Evolutionary conservation across 2,888 invertebrate species (phyloP).

Genomic region (Limnephilus lunatus): DNA sequence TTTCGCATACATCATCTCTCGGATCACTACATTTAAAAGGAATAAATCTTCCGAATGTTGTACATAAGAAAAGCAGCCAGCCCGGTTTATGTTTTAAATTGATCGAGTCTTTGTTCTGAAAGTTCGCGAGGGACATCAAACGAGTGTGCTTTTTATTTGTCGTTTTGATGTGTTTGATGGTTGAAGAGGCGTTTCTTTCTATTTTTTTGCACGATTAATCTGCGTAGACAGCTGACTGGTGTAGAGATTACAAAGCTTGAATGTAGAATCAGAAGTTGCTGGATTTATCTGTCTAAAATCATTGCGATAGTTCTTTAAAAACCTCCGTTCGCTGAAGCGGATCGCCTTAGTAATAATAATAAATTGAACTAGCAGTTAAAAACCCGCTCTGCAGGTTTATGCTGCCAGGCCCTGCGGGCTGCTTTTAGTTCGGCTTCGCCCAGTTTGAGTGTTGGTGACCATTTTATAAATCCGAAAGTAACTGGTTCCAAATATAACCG

Average conservation of each 20-base stretch:
- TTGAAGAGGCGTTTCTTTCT: neutral
- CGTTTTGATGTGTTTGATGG: neutral
- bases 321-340: too few species aligned
- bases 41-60: neutral
- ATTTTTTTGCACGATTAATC: neutral
- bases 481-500: too few species aligned
- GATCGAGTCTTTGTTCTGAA: neutral
- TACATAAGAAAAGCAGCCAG: neutral
- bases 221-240: neutral
- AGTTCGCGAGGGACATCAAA: neutral
- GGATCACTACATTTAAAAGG: slow-evolving; percentile 36
- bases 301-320: too few species aligned
- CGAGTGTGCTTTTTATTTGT: neutral
- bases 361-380: too few species aligned
- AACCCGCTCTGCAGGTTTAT: too few species aligned
- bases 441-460: too few species aligned
- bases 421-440: too few species aligned
- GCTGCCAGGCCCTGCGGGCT: too few species aligned
- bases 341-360: too few species aligned
- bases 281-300: too few species aligned
- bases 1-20: slow-evolving; percentile 32
- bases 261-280: too few species aligned
- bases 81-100: neutral
- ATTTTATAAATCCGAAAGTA: too few species aligned
- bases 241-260: neutral